Base-by-base conservation (phyloP, 2,113 vertebrate species). In the Lontra canadensis region DNA sequence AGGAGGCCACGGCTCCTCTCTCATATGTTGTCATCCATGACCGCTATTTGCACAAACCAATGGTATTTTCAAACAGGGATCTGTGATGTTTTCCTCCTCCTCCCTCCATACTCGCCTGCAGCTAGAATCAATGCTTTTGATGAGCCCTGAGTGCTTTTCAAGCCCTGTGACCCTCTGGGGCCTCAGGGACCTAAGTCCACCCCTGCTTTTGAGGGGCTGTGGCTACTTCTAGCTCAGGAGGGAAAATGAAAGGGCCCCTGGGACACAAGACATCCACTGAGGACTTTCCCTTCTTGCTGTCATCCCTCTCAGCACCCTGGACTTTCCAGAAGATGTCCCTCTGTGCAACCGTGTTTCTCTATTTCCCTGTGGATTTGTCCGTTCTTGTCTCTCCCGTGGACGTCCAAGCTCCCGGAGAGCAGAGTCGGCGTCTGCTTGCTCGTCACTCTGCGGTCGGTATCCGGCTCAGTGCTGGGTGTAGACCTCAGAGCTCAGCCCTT, bases 381-480 rank as follows among this genome's bases (percentile, higher is more conserved):
- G 29, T 13, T n/a, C 39, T n/a, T 0, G 2, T 73, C 65, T 63
- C 26, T 71, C 31, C n/a, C n/a, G 3, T 8, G 65, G 3, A 18
- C 7, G 0, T 2, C 4, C n/a, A 18, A 36, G 55, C 44, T 57
- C 49, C 49, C 49, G 49, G 49, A 65, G 7, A 8, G 10, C 7
- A 23, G 39, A 29, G 44, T 10, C 29, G 8, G n/a, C 0, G 0
- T 74, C 31, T 34, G 20, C 34, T 78, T n/a, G 17, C 47, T 17
- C 1, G 12, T 26, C 3, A 2, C 17, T 14, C 18, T 2, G 1
- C 14, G 23, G 8, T 34, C 2, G 0, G 57, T 1, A 23, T 36
- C 44, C 8, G 10, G 71, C 31, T 13, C 47, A 6, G 47, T 6
- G 18, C n/a, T 2, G 0, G 8, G 63, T 5, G 39, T 63, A 18